A percentile compares a stretch with the other conserved stretches of the same genome.
Evolutionary conservation across 2,888 invertebrate species (phyloP).

Genomic region (Acanthacorydalis orientalis): DNA sequence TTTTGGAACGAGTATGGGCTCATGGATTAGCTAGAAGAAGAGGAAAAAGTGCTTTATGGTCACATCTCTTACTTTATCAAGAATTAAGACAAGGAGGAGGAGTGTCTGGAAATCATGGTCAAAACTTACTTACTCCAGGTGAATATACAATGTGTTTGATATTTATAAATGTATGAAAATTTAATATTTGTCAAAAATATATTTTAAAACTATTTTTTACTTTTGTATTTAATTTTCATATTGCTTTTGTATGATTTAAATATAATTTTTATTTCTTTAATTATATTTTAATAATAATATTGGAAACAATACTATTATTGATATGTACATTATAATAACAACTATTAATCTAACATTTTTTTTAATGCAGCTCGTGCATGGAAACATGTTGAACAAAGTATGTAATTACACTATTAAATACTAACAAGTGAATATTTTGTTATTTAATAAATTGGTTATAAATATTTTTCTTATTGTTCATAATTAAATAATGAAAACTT

Average conservation of each 20-base stretch:
- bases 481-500: no score
- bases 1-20: slow-evolving; percentile 93
- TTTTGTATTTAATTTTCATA: not conserved
- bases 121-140: slow-evolving; percentile 46
- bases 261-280: not conserved
- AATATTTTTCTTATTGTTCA: no score
- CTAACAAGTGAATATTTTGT: no score
- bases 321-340: not conserved
- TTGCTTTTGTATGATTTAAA: not conserved
- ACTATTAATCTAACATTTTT: not conserved
- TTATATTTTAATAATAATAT: not conserved
- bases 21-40: slow-evolving; percentile 92
- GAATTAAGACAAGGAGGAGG: slow-evolving; percentile 57
- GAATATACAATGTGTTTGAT: slow-evolving; percentile 12
- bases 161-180: not conserved
- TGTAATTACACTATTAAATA: not conserved
- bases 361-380: slow-evolving; percentile 4
- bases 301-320: not conserved
- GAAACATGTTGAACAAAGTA: slow-evolving; percentile 5
- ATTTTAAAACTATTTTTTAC: not conserved
- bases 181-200: not conserved
- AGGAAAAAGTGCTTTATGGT: slow-evolving; percentile 96
- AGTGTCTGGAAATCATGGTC: slow-evolving; percentile 32
- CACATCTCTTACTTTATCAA: slow-evolving; percentile 79
- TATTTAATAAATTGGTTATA: no score